Conservation (phyloP, 2,797 vertebrate species). For the Tokudaia muenninki region DNA sequence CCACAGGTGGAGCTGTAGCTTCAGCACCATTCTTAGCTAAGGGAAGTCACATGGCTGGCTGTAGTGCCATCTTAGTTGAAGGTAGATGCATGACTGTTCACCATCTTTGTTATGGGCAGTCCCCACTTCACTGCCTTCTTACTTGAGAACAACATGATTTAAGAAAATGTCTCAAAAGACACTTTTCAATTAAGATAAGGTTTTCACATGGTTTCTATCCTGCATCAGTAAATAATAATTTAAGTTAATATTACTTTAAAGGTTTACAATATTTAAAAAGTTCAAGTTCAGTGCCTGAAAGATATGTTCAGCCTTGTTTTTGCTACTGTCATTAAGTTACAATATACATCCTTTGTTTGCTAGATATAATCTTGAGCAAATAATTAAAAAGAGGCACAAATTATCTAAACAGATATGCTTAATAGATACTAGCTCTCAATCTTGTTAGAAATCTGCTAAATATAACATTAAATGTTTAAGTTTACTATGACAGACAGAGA, state of each 20-base stretch:
- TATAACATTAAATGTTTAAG: neutral
- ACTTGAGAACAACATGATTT: neutral
- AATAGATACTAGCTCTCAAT: too few species aligned
- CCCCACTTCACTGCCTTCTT: neutral
- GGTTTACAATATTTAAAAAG: neutral
- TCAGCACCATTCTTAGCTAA: neutral
- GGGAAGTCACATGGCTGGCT: neutral
- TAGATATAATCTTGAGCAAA: neutral
- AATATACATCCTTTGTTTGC: neutral
- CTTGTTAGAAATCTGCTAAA: neutral
- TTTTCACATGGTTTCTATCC: neutral
- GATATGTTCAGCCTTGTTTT: neutral
- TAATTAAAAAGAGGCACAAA: neutral
- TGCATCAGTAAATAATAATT: neutral
- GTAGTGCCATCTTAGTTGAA: neutral
- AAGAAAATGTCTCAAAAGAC: neutral
- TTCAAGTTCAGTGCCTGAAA: neutral
- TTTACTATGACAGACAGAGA: neutral
- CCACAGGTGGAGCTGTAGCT: neutral
- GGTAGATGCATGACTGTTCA: neutral
- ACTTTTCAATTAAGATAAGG: neutral
- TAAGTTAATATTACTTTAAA: neutral
- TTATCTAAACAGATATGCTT: neutral
- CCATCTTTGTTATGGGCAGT: neutral
- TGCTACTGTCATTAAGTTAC: neutral